Base-by-base conservation (phyloP, 2,888 invertebrate species). In the Caenorhabditis sp. region DNA sequence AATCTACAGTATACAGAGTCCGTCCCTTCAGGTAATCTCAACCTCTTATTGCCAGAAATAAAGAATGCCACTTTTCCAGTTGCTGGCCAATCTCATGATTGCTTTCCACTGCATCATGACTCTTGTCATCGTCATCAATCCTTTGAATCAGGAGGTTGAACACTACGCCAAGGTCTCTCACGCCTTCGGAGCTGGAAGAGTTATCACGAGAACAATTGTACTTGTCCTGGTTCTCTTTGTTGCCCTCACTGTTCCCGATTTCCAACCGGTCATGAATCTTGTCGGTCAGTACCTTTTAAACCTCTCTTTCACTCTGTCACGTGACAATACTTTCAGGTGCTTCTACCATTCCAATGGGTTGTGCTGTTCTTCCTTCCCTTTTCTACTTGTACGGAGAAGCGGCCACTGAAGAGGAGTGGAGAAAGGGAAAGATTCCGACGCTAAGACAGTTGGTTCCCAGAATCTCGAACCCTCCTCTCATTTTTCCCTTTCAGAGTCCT, bases 71-170 rank as follows among this genome's bases (percentile, higher is more conserved):
- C n/a, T n/a, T 45, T 55, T 78, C 27, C 77, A 82, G 73, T 65
- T 81, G 24, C 66, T 79, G 3, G 88, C 88, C 32, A 89, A 88
- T 63, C 46, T 89, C 27, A 85, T 88, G 81, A 89, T 88, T 50
- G 86, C 89, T 17, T 81, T 86, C 46, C 89, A 88, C 70, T 89
- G 88, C 65, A 82, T 88, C 20, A 81, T 88, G 71, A 87, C 86
- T 3, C 78, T 87, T n/a, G 85, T 86, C 24, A 88, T 87, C 55
- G 80, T 84, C 17, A 85, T 88, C 63, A 88, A 87, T 65, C 87
- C 87, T 6, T 50, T 88, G 66, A 86, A 85, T 56, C 87, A 88
- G 66, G 88, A 88, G 63, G 70, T 88, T 27, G 88, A 88, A 65
- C 82, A 86, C 30, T 79, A 85, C 43, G 71, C 88, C 24, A 81